Conservation (phyloP, 1,140 invertebrate genomes). For the Drosophila fuyamai region DNA sequence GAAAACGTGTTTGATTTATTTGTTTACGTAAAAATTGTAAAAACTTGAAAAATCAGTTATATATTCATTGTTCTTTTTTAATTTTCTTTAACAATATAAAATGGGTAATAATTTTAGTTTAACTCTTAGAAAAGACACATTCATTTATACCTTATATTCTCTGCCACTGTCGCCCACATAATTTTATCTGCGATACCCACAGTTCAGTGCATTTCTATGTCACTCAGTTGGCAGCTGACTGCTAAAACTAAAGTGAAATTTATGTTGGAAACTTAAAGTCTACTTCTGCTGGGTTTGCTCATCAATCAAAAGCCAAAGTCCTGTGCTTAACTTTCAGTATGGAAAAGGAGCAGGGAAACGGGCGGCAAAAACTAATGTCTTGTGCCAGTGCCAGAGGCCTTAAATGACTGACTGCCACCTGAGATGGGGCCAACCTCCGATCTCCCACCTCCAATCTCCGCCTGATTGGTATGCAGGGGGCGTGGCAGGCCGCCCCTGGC, state of each 20-base stretch:
- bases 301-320: conserved; percentile 60
- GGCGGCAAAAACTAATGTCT: conserved; percentile 51
- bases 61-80: too few species aligned
- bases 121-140: too few species aligned
- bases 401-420: conserved; percentile 66
- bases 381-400: conserved; percentile 57
- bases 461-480: conserved; percentile 64
- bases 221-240: conserved; percentile 26
- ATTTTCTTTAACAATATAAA: too few species aligned
- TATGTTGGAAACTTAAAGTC: conserved; percentile 40
- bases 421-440: conserved; percentile 11
- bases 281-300: conserved; percentile 33
- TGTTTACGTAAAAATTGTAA: too few species aligned
- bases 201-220: conserved; percentile 57
- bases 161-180: conserved; percentile 9
- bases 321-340: conserved; percentile 23
- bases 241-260: conserved; percentile 45
- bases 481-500: conserved; percentile 17
- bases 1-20: too few species aligned
- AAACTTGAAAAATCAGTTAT: too few species aligned
- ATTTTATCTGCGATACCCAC: conserved; percentile 49
- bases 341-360: conserved; percentile 8
- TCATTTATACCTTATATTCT: neutral
- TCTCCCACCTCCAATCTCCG: neutral
- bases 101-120: too few species aligned